Evolutionary conservation across 2,797 vertebrate species (phyloP), one percentile per base, ranked within the genome.

Genomic region (Melanotaenia boesemani): DNA sequence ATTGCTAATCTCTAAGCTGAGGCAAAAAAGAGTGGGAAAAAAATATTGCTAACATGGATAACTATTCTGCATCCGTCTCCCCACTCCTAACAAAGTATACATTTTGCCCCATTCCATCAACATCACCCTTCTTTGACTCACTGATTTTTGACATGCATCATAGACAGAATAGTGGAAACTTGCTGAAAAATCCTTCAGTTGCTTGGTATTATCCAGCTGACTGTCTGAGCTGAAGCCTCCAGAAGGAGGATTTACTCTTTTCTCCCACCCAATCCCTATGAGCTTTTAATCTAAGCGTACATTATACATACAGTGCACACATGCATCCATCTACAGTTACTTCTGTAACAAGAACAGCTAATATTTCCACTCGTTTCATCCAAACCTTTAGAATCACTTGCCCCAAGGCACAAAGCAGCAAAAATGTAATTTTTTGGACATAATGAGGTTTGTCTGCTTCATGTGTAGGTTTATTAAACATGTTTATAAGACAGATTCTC

Each of bases 221-320:
- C 82, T 86, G 79, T 86, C 77, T 61, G 75, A 89, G 76, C 24
- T 72, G 79, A 86, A 88, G 82, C 85, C 78, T 87, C 64, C 80
- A 84, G 88, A 85, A 80, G 75, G 63, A 66, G 76, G 88, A 88
- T 93, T 91, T 89, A 82, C 64, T 86, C 50, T 79, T 72, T 82
- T 80, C 74, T 78, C 76, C 75, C 63, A 81, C 30, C 70, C 77
- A 76, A 65, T 86, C 77, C 66, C 73, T 44, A 72, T 77, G 76
- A 85, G 81, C 75, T 78, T 90, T 90, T 83, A 81, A 86, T 85
- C 80, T 65, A 48, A 77, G 66, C 30, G 50, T 74, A 75, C 71
- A 69, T 54, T 50, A 32, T 44, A 58, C 65, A 79, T 64, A 73
- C 37, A 54, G 72, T 34, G 74, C 64, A 76, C 63, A 72, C 60